Conservation (phyloP, 1,140 invertebrate species). For the Prorops nasuta region DNA sequence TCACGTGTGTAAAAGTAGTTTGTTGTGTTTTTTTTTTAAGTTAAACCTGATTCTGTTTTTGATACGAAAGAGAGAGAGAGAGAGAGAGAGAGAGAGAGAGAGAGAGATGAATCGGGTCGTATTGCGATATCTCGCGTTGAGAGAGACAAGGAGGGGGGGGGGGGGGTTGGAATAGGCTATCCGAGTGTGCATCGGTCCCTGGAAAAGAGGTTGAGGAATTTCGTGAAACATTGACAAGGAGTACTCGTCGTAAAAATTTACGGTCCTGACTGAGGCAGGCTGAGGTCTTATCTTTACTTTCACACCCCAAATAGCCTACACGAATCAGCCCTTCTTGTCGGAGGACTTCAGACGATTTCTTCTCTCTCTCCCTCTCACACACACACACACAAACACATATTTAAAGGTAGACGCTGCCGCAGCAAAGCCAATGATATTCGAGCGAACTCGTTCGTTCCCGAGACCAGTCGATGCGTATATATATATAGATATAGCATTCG, state of each 20-base stretch:
- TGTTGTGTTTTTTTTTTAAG: no score
- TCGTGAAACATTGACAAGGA: slow-evolving; percentile 25
- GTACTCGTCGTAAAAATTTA: slow-evolving; percentile 33
- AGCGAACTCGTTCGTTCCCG: no score
- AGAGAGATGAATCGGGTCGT: not conserved
- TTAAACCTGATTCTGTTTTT: not conserved
- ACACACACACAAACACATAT: no score
- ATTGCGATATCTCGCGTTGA: no score
- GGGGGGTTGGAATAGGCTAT: no score
- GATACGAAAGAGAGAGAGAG: not conserved
- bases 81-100: not conserved
- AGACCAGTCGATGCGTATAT: no score
- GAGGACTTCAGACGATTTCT: slow-evolving; percentile 14
- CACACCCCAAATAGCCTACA: slow-evolving; percentile 33
- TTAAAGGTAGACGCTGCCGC: no score
- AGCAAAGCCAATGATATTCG: no score
- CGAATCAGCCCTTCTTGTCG: slow-evolving; percentile 19
- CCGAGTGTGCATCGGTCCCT: no score
- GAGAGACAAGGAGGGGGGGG: no score
- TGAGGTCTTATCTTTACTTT: slow-evolving; percentile 28
- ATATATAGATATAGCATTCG: no score
- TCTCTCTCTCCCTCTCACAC: not conserved
- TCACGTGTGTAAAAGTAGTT: no score
- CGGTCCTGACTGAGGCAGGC: slow-evolving; percentile 10
- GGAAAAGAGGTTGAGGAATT: slow-evolving; percentile 6